Conservation (phyloP, 2,797 vertebrate species). For the Siniperca obscura region DNA sequence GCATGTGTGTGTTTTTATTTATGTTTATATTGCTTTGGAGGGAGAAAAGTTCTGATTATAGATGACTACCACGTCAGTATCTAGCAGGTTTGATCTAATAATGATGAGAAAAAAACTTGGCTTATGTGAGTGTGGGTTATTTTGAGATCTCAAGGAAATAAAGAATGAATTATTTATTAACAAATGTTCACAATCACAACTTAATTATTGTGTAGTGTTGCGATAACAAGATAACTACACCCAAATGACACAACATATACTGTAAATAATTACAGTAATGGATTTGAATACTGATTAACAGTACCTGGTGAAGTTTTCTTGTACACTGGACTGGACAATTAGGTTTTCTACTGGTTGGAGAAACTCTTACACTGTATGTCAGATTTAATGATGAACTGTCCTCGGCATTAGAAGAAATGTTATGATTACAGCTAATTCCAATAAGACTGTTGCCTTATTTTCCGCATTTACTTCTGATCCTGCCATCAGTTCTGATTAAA, state of each 20-base stretch:
- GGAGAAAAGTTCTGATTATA: background rate
- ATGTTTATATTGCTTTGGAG: conserved; percentile 11
- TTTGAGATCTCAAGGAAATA: background rate
- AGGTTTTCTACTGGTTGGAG: background rate
- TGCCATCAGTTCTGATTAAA: background rate
- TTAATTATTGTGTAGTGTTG: background rate
- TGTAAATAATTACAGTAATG: background rate
- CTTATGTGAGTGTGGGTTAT: background rate
- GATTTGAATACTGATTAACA: no score
- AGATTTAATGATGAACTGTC: background rate
- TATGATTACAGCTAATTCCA: conserved; percentile 1
- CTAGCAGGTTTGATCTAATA: background rate
- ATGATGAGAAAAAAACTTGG: background rate
- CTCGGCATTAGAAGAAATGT: background rate
- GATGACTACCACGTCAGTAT: background rate
- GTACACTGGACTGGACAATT: no score
- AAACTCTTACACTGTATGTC: conserved; percentile 1
- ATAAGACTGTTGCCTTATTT: background rate
- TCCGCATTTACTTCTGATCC: conserved; percentile 11
- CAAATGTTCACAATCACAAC: background rate
- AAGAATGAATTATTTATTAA: background rate
- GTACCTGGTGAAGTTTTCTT: background rate
- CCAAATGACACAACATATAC: background rate
- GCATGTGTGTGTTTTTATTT: conserved; percentile 14
- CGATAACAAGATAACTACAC: background rate